Conservation (phyloP, 2,113 vertebrate genomes). For the Atherinomorus stipes region DNA sequence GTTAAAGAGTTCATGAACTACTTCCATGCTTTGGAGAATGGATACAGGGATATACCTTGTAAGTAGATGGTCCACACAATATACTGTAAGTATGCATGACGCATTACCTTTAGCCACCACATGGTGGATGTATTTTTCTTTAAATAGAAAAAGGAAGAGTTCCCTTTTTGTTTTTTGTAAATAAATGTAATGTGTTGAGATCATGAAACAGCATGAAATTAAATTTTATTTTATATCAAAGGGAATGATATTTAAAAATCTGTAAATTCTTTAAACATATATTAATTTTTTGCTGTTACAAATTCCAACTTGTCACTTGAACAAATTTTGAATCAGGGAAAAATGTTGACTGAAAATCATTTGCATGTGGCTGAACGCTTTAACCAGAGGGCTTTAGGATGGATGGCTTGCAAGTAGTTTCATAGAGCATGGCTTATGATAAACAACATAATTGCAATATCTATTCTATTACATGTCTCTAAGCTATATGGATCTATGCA, state of each 20-base stretch:
- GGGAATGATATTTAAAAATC: no score
- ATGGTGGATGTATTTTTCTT: slow-evolving; percentile 52
- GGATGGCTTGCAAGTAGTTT: no score
- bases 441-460: background rate
- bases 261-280: background rate
- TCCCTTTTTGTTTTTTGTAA: no score
- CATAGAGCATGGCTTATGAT: no score
- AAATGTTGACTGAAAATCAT: background rate
- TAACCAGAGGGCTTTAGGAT: no score
- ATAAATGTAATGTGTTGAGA: no score
- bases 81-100: background rate
- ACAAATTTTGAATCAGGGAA: background rate
- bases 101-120: slow-evolving; percentile 44
- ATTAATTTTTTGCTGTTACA: no score
- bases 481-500: no score
- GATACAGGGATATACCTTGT: slow-evolving; percentile 98
- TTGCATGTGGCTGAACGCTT: background rate
- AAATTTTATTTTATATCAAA: no score
- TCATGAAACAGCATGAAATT: no score
- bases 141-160: slow-evolving; percentile 3
- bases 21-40: slow-evolving; percentile 96
- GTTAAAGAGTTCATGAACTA: slow-evolving; percentile 97
- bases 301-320: background rate
- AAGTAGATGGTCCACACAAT: slow-evolving; percentile 76
- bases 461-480: background rate